Conservation (phyloP, 2,113 vertebrate genomes). For the Lycocorax pyrrhopterus region DNA sequence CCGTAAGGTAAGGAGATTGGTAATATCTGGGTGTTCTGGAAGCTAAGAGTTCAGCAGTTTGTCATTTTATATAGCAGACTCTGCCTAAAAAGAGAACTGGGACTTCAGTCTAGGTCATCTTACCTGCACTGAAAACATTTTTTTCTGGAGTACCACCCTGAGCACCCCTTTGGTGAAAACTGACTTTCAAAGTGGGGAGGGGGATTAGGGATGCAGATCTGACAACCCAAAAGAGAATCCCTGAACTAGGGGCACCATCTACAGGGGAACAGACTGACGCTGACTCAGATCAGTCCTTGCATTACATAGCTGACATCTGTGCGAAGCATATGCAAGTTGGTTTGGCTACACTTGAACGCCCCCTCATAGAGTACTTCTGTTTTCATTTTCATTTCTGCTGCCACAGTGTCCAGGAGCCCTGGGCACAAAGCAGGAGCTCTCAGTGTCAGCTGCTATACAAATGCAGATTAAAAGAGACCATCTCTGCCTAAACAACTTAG, state of each 20-base stretch:
- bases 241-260: conserved; percentile 59
- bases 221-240: conserved; percentile 15
- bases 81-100: not conserved
- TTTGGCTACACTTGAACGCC: not conserved
- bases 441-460: not conserved
- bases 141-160: not conserved
- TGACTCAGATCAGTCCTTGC: not conserved
- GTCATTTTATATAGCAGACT: not conserved
- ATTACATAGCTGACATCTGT: not conserved
- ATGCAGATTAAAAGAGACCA: not conserved
- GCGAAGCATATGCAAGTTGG: not conserved
- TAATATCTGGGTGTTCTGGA: not conserved
- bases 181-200: not conserved
- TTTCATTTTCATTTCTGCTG: not conserved
- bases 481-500: not conserved
- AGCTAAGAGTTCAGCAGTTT: not conserved
- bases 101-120: not conserved
- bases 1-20: not conserved
- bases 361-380: not conserved
- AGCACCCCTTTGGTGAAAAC: not conserved
- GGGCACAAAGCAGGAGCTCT: not conserved
- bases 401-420: not conserved
- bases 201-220: not conserved
- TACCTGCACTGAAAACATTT: not conserved
- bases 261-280: conserved; percentile 46